Conservation (phyloP, 2,797 vertebrate genomes). For the Propithecus deckenii region DNA sequence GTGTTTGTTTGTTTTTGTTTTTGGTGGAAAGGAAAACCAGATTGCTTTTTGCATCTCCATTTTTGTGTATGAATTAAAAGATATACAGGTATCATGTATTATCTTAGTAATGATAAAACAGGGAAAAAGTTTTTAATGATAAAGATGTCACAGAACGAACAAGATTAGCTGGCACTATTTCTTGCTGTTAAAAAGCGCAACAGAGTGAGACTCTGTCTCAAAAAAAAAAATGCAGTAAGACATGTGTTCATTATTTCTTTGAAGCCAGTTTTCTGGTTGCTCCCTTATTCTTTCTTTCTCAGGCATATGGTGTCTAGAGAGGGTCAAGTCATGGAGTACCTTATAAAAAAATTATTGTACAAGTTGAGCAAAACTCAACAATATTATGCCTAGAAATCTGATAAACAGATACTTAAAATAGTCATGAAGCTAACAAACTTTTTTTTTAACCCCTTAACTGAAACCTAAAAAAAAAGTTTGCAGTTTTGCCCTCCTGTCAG, state of each 20-base stretch:
- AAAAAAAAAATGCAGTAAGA: background rate
- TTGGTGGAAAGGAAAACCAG: background rate
- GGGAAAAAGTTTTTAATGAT: background rate
- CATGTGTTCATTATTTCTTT: constrained; percentile 28
- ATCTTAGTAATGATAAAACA: background rate
- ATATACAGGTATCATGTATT: background rate
- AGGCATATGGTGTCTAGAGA: background rate
- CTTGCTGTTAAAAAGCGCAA: background rate
- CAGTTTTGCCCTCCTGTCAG: background rate
- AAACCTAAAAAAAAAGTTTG: background rate
- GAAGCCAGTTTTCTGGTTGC: background rate
- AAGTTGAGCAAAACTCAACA: constrained; percentile 13
- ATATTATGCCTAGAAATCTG: background rate
- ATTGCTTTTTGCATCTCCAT: background rate
- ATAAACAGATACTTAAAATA: background rate
- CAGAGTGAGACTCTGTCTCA: no score
- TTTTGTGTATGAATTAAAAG: constrained; percentile 43
- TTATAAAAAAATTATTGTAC: constrained; percentile 15
- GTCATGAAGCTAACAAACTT: background rate
- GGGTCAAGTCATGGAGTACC: background rate
- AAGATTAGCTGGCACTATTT: background rate
- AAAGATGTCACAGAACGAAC: background rate
- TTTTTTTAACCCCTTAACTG: background rate
- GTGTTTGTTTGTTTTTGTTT: background rate
- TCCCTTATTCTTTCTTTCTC: constrained; percentile 24